Evolutionary conservation across 2,113 vertebrate genomes (phyloP).

Genomic region (Desmodus rotundus): DNA sequence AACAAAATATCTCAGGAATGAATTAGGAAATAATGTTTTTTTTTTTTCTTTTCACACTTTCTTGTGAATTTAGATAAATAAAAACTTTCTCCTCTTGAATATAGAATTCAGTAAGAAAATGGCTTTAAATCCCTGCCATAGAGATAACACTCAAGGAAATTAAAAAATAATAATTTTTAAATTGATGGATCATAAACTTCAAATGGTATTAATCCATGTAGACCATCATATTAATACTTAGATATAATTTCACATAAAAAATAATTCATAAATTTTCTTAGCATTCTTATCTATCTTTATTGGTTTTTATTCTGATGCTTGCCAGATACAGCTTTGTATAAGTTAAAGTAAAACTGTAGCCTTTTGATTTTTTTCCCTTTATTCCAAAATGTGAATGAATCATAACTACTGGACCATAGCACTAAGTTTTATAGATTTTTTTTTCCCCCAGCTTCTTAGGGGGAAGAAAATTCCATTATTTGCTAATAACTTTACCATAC

Average conservation of each 20-base stretch:
- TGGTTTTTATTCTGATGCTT: conserved; percentile 5
- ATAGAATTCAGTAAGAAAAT: neutral
- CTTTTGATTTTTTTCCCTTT: conserved; percentile 23
- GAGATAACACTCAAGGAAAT: neutral
- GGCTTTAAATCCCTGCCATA: neutral
- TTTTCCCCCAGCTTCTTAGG: neutral
- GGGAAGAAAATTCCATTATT: neutral
- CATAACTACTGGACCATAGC: neutral
- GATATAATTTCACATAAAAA: neutral
- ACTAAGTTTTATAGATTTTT: neutral
- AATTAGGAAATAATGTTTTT: neutral
- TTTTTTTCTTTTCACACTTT: neutral
- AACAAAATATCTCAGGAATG: neutral
- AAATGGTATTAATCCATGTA: neutral
- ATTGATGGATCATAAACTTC: neutral
- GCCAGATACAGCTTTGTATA: neutral
- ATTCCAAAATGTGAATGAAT: conserved; percentile 7
- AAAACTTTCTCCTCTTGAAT: neutral
- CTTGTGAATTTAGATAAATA: neutral
- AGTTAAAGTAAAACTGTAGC: neutral
- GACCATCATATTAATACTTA: neutral
- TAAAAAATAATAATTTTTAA: neutral
- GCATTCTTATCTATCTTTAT: neutral
- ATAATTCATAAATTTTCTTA: neutral
- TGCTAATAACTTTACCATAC: neutral